Conservation (phyloP, 2,113 vertebrate species). For the Hipposideros armiger region DNA sequence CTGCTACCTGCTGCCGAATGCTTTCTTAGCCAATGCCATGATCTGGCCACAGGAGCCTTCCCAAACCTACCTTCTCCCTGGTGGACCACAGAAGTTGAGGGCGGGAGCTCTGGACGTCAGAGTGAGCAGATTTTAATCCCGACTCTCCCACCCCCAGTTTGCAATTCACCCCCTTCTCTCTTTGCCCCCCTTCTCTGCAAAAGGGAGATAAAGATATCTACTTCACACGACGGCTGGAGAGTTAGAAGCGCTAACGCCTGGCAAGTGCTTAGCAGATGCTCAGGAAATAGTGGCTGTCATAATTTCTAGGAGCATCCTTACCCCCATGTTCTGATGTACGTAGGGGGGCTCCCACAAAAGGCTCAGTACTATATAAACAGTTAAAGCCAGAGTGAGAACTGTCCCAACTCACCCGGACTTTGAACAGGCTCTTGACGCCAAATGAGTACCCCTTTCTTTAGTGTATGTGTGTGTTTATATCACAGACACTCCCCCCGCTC, state of each 20-base stretch:
- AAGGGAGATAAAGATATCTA: neutral
- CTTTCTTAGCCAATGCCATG: neutral
- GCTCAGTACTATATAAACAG: neutral
- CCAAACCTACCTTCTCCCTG: neutral
- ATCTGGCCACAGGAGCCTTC: neutral
- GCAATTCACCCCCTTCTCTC: neutral
- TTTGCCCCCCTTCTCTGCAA: no score
- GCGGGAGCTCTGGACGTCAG: neutral
- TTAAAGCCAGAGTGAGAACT: fast-evolving
- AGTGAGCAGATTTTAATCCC: neutral
- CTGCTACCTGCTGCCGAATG: neutral
- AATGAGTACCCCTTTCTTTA: neutral
- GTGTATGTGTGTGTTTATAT: neutral
- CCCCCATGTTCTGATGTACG: neutral
- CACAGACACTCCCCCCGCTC: neutral
- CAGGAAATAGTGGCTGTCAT: neutral
- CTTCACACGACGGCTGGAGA: no score
- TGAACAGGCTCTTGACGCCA: neutral
- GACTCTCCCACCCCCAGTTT: neutral
- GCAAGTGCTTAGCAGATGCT: neutral
- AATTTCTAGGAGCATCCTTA: neutral
- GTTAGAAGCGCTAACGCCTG: neutral
- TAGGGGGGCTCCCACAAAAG: no score
- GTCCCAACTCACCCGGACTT: neutral
- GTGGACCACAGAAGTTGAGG: neutral